These are phyloP conservation scores for Apaloderma vittatum DNA, from an alignment of 2,113 vertebrate species.

Conservation along the genomic window DNA sequence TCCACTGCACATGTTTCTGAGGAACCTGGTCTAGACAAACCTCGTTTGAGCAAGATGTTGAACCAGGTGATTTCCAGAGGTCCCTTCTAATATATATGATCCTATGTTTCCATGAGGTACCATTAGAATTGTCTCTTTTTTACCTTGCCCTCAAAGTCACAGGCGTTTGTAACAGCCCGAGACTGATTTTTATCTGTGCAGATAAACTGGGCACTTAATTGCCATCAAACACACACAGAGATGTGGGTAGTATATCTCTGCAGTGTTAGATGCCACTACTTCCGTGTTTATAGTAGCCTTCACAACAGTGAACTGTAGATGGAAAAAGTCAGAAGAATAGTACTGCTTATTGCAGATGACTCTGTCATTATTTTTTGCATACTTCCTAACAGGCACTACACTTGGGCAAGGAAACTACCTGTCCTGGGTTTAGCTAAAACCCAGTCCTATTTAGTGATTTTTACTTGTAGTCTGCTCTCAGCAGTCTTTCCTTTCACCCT, in stretches of 20 bases:
- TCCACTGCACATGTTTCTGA: not conserved
- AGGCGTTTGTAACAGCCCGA: not conserved
- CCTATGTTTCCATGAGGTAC: not conserved
- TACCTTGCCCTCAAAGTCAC: not conserved
- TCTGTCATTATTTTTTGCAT: not conserved
- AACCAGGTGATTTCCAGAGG: not conserved
- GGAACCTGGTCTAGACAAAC: not conserved
- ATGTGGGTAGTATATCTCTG: too few relatives aligned
- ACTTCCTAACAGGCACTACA: not conserved
- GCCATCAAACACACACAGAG: accelerated
- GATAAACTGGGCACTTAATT: not conserved
- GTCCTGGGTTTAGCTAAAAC: too few relatives aligned
- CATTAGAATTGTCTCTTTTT: not conserved
- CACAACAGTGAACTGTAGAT: not conserved
- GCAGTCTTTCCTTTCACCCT: too few relatives aligned
- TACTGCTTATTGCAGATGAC: not conserved
- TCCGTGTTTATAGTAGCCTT: not conserved
- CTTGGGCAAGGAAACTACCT: not conserved
- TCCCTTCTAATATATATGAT: not conserved
- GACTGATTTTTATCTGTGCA: not conserved
- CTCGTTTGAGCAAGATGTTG: not conserved
- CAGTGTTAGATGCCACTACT: not conserved
- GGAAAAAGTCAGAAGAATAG: not conserved
- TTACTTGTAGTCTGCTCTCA: not conserved
- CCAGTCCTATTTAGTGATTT: too few relatives aligned